phyloP scores from a whole-genome alignment of 2,888 invertebrate genomes.

The Lucinisca nassula region DNA sequence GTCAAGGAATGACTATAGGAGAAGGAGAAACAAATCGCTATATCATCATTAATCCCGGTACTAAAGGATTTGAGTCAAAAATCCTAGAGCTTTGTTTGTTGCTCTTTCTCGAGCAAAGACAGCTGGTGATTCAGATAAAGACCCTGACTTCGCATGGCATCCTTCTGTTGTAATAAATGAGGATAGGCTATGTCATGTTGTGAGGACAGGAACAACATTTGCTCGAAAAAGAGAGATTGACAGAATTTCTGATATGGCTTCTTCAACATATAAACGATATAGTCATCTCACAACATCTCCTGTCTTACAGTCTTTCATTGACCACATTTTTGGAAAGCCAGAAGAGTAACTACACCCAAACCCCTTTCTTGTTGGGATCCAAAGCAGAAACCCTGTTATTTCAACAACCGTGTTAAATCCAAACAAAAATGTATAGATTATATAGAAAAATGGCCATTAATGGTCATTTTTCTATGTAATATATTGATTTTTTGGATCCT shows the following conservation, averaged over 20 bases:
- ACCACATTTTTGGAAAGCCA: background rate
- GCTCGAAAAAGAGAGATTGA: slow-evolving; percentile 32
- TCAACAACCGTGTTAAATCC: too few relatives aligned
- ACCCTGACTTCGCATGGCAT: slow-evolving; percentile 66
- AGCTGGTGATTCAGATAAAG: slow-evolving; percentile 22
- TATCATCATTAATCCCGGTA: slow-evolving; percentile 27
- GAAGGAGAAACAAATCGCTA: background rate
- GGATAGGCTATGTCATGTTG: slow-evolving; percentile 50
- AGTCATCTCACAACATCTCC: background rate
- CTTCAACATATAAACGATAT: background rate
- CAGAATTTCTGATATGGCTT: background rate
- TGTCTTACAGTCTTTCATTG: background rate
- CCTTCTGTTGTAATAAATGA: slow-evolving; percentile 40
- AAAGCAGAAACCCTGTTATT: too few relatives aligned
- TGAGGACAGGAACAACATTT: slow-evolving; percentile 41
- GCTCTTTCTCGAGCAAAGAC: slow-evolving; percentile 63
- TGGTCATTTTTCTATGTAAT: too few relatives aligned
- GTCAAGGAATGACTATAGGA: slow-evolving; percentile 62
- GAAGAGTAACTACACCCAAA: too few relatives aligned
- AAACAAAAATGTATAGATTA: too few relatives aligned
- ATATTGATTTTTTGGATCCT: too few relatives aligned
- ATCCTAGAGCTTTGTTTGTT: slow-evolving; percentile 67
- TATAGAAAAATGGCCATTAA: too few relatives aligned
- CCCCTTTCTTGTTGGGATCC: too few relatives aligned
- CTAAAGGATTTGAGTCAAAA: slow-evolving; percentile 53